Evolutionary conservation across 1,140 invertebrate species (phyloP).

Genomic region (Aporrectodea caliginosa): DNA sequence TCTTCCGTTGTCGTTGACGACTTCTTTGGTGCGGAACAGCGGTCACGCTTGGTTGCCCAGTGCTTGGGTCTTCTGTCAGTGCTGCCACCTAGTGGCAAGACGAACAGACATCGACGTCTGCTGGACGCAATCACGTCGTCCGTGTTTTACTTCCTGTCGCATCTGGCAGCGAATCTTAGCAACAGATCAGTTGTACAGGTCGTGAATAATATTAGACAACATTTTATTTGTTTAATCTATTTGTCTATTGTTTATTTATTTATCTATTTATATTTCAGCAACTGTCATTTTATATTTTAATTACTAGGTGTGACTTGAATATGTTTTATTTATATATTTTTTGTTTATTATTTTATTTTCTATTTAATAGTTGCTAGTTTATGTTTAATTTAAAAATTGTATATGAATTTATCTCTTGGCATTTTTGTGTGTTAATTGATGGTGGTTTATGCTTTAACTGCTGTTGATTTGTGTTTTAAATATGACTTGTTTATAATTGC

Average conservation of each 20-base stretch:
- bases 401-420: too few relatives aligned
- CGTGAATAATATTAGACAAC: neutral
- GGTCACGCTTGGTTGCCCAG: neutral
- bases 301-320: too few relatives aligned
- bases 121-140: neutral
- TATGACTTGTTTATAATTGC: too few relatives aligned
- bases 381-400: too few relatives aligned
- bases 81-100: neutral
- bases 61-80: neutral
- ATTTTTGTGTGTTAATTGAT: too few relatives aligned
- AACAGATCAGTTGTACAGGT: neutral
- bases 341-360: too few relatives aligned
- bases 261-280: neutral
- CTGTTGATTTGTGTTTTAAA: too few relatives aligned
- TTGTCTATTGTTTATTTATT: neutral
- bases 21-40: neutral
- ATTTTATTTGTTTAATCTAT: too few relatives aligned
- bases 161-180: neutral
- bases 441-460: too few relatives aligned
- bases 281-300: too few relatives aligned
- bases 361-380: too few relatives aligned
- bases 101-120: neutral
- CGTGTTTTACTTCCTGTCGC: neutral
- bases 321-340: too few relatives aligned
- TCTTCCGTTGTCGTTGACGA: neutral